Percentiles rank a stretch among this genome's conserved stretches.
These are phyloP conservation scores for Tachina grossa DNA, from an alignment of 2,888 invertebrate genomes.

Conservation along the genomic window DNA sequence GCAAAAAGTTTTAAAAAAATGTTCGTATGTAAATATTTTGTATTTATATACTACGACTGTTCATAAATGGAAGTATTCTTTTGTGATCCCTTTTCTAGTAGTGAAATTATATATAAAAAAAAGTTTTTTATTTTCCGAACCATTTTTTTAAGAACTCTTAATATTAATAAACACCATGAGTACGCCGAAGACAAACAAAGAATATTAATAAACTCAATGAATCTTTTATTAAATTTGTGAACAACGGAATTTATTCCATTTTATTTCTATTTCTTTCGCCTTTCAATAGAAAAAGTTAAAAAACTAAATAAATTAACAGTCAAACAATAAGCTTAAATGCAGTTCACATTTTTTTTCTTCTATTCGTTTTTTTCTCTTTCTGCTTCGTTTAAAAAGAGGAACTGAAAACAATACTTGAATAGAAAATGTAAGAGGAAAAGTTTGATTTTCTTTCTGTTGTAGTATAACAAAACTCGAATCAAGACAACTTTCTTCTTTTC, in stretches of 20 bases:
- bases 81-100: not conserved
- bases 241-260: constrained; percentile 58
- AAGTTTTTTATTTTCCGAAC: constrained; percentile 20
- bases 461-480: constrained; percentile 45
- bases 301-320: constrained; percentile 72
- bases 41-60: not conserved
- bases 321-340: constrained; percentile 71
- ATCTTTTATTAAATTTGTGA: constrained; percentile 70
- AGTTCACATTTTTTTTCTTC: constrained; percentile 26
- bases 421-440: constrained; percentile 59
- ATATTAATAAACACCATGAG: constrained; percentile 70
- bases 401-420: constrained; percentile 54
- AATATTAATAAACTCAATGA: constrained; percentile 72
- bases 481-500: constrained; percentile 53
- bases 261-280: constrained; percentile 42
- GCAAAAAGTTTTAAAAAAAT: constrained; percentile 19
- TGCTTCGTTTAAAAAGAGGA: constrained; percentile 10
- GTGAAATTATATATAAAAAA: not conserved
- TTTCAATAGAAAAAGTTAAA: constrained; percentile 52
- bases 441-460: constrained; percentile 43
- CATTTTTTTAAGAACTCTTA: constrained; percentile 59
- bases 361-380: no score
- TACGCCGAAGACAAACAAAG: constrained; percentile 71
- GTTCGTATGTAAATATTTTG: no score
- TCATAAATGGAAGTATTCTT: not conserved